phyloP scores from a whole-genome alignment of 2,888 invertebrate species.

The Hedychridium roseum region DNA sequence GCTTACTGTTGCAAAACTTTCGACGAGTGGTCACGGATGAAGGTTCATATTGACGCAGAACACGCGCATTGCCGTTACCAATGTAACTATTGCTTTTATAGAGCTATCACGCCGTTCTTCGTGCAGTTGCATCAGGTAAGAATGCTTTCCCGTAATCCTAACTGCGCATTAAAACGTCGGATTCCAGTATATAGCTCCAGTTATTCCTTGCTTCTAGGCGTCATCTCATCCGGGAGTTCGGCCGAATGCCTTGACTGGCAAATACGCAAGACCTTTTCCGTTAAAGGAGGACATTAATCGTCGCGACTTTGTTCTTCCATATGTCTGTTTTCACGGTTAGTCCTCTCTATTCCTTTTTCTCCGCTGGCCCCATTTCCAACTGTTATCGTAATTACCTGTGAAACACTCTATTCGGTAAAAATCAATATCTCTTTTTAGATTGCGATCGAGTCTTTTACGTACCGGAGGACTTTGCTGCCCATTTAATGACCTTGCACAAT shows the following conservation, averaged over 20 bases:
- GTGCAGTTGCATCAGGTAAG: conserved; percentile 70
- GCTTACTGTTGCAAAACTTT: conserved; percentile 68
- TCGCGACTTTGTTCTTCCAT: conserved; percentile 48
- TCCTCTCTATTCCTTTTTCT: conserved; percentile 2
- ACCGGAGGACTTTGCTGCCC: conserved; percentile 53
- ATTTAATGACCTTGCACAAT: conserved; percentile 54
- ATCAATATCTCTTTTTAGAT: conserved; percentile 33
- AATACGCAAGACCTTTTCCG: conserved; percentile 24
- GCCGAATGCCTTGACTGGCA: conserved; percentile 30
- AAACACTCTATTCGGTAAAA: not conserved
- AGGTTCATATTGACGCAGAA: conserved; percentile 70
- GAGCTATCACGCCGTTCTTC: conserved; percentile 69
- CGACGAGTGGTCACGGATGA: conserved; percentile 62
- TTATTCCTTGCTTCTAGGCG: conserved; percentile 28
- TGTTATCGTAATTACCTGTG: not conserved
- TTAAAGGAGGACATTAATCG: conserved; percentile 44
- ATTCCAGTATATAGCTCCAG: not conserved
- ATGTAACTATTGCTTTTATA: conserved; percentile 75
- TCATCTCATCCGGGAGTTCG: conserved; percentile 30
- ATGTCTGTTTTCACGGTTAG: conserved; percentile 54
- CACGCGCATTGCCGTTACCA: conserved; percentile 72
- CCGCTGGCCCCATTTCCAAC: not conserved
- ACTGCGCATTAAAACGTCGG: not conserved
- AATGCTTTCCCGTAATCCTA: conserved; percentile 15
- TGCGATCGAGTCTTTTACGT: conserved; percentile 58